Conservation (phyloP, 2,888 invertebrate genomes). For the Coelogynopora nodosa region DNA sequence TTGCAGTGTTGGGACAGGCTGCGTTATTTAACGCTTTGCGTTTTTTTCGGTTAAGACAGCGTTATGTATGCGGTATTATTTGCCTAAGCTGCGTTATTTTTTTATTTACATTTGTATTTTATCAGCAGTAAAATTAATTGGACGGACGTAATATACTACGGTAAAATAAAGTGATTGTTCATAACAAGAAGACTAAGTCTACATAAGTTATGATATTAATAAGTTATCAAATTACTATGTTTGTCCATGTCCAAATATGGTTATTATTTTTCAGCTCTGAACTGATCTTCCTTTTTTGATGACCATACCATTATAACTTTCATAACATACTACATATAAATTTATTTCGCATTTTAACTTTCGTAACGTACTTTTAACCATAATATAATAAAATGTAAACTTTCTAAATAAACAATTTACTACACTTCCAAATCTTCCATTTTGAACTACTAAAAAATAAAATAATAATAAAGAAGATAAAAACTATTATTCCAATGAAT, state of each 20-base stretch:
- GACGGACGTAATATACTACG: constrained; percentile 1
- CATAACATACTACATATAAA: background rate
- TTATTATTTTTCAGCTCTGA: background rate
- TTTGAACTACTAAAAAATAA: no score
- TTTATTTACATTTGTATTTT: constrained; percentile 26
- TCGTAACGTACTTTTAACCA: background rate
- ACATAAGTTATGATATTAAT: background rate
- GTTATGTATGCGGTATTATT: no score
- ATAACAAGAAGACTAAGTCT: constrained; percentile 28
- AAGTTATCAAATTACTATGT: background rate
- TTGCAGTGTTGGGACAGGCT: constrained; percentile 23
- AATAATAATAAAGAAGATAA: no score
- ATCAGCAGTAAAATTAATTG: constrained; percentile 11
- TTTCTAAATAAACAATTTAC: no score
- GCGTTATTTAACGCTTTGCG: constrained; percentile 10
- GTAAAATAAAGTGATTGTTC: constrained; percentile 28
- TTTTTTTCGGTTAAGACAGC: constrained; percentile 16
- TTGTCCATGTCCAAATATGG: background rate
- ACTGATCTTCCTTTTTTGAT: constrained; percentile 11
- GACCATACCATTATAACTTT: constrained; percentile 19
- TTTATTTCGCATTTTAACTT: background rate
- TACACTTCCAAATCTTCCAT: no score
- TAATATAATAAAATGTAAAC: no score
- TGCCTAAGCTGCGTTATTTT: background rate
- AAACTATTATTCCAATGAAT: no score